Percentiles rank a stretch among this genome's conserved stretches.
Conservation (phyloP, 2,888 invertebrate species). For the Notodromas monacha region DNA sequence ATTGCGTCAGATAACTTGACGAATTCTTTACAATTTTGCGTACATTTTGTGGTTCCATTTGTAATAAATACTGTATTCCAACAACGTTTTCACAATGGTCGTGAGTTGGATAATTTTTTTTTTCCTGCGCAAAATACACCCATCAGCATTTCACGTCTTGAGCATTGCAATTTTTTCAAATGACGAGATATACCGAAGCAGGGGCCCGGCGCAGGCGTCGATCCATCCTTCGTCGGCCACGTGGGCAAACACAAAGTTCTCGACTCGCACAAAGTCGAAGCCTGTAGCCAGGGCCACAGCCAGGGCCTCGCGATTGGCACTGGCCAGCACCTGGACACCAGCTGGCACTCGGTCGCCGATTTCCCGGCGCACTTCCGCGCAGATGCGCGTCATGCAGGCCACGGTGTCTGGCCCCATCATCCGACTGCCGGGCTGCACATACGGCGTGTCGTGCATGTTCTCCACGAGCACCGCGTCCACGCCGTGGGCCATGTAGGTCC, state of each 20-base stretch:
- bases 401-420: constrained; percentile 29
- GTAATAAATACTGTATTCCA: too few relatives aligned
- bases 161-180: too few relatives aligned
- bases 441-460: constrained; percentile 48
- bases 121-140: too few relatives aligned
- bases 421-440: constrained; percentile 23
- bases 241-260: constrained; percentile 43
- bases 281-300: constrained; percentile 34
- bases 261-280: constrained; percentile 36
- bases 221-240: constrained; percentile 47
- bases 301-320: constrained; percentile 36
- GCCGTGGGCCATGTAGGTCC: constrained; percentile 23
- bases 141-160: too few relatives aligned
- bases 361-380: constrained; percentile 26
- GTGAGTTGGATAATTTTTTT: too few relatives aligned
- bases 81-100: too few relatives aligned
- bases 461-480: constrained; percentile 34
- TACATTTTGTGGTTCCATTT: too few relatives aligned
- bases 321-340: constrained; percentile 40
- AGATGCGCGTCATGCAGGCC: constrained; percentile 30
- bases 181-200: constrained; percentile 38
- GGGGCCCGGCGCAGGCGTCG: constrained; percentile 33
- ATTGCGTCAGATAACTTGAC: too few relatives aligned
- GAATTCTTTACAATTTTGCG: too few relatives aligned
- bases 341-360: too few relatives aligned